Evolutionary conservation across 2,888 invertebrate genomes (phyloP), one percentile per base, ranked within the genome.

Genomic region (Calliphora vomitoria): DNA sequence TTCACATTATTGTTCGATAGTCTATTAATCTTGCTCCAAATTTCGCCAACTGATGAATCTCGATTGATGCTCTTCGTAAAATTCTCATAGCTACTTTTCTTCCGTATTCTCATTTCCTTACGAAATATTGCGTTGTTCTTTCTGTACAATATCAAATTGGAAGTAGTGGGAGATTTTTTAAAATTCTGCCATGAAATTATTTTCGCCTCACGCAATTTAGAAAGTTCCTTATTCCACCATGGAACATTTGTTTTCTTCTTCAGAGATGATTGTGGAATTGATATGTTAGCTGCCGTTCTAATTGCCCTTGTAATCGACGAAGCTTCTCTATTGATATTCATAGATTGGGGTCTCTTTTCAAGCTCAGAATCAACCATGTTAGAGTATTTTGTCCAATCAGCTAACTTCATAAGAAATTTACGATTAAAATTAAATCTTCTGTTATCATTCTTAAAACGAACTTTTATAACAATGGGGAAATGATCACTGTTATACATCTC

Each of bases 401-500:
- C 64, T 15, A 31, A 60, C 5, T 75, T 60, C 5, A 75, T 44
- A 20, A 75, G 47, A 31, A 44, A 75, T 62, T 75, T 60, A 8
- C 15, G 55, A 41, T 38, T 41, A 41, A 41, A 74, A 11, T 71
- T 71, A 15, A 8, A 47, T 55, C 55, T 53, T 8, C 6, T 8
- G 15, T 4, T 50, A 53, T 78, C 44, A 20, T 68, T 66, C 4
- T 55, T 71, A 20, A 64, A n/a, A 2, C 13, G 25, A 18, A 71
- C 50, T 53, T 81, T 85, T n/a, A 74, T 60, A 15, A 60, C 6
- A 10, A 83, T 86, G 5, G 74, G 82, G 41, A 76, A 87, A 72
- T 84, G 80, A 31, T 87, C 83, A 69, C 84, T 72, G 35, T 41
- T 76, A 62, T 72, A 81, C 41, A 86, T 58, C 4, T 85, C 71